Evolutionary conservation across 2,113 vertebrate species (phyloP), one percentile per base, ranked within the genome.

Genomic region (Takifugu bimaculatus): DNA sequence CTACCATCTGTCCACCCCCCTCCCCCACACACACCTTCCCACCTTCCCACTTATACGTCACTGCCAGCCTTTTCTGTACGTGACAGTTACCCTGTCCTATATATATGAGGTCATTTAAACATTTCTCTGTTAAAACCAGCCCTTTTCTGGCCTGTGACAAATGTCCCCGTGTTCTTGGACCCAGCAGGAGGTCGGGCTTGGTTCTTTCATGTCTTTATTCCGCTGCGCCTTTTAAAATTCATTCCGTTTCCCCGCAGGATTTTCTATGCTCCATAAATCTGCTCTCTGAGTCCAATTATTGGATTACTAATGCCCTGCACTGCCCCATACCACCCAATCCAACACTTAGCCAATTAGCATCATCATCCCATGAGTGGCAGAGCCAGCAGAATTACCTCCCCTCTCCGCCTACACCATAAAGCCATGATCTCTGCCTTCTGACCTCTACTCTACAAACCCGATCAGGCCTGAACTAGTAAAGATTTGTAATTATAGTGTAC

Each of bases 341-440:
- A 74, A 53, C 65, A n/a, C 68, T 83, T 77, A 87, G 84, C 86
- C 81, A 83, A 85, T 89, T 88, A 88, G 70, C 81, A 66, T 64
- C 75, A 62, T 67, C 56, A 77, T 77, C 81, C 78, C 65, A 55
- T 64, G 68, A 69, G 53, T 48, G 71, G 47, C 50, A 61, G 28
- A 25, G 26, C 71, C 67, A 64, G 45, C 54, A 71, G 70, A 74
- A 60, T 84, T 83, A 87, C 56, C 60, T 10, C 9, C 11, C 11
- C 62, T 69, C 59, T 55, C 52, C 52, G 60, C 66, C 57, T 29
- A 49, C 68, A 62, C 69, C 74, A 71, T 68, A 67, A 82, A 75
- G 75, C 68, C 65, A 63, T 72, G 72, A 72, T 74, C 68, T 75
- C 45, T 79, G 61, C 83, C 66, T 66, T 68, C 4, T 44, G 45